Evolutionary conservation across 35 echinoderm and acorn worm genomes (phyloP).

Genomic region (Amphiura filiformis): DNA sequence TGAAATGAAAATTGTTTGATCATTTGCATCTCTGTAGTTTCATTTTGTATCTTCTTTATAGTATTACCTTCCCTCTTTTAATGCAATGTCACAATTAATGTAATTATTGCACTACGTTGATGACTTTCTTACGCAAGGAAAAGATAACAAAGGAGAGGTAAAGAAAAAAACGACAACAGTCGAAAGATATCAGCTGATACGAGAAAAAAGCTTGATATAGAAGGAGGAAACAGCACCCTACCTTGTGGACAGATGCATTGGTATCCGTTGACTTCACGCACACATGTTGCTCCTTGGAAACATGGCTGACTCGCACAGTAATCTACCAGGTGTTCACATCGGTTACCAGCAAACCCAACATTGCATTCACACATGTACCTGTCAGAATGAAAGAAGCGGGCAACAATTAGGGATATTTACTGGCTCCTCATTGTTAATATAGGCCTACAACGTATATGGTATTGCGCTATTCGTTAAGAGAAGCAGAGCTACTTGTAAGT

Average conservation of each 20-base stretch:
- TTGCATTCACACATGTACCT: background rate
- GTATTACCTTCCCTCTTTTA: no score
- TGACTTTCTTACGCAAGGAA: no score
- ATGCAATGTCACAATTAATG: background rate
- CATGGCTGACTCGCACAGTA: background rate
- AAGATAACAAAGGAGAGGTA: background rate
- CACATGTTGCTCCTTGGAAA: background rate
- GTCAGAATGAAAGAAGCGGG: background rate
- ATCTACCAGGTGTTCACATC: background rate
- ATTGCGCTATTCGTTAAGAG: no score
- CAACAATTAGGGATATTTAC: no score
- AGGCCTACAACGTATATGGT: no score
- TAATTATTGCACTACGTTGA: background rate
- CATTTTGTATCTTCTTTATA: no score
- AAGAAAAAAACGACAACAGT: background rate
- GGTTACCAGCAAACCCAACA: background rate
- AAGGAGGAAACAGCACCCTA: background rate
- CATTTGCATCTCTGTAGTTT: no score
- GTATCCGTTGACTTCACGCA: background rate
- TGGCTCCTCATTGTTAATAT: no score
- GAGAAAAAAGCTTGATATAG: background rate
- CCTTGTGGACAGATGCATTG: background rate
- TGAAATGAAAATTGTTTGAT: no score
- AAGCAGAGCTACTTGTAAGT: no score
- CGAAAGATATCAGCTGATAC: background rate